Percentiles rank a stretch among this genome's conserved stretches.
Conservation (phyloP, 2,113 vertebrate genomes). For the Typhlomys cinereus region DNA sequence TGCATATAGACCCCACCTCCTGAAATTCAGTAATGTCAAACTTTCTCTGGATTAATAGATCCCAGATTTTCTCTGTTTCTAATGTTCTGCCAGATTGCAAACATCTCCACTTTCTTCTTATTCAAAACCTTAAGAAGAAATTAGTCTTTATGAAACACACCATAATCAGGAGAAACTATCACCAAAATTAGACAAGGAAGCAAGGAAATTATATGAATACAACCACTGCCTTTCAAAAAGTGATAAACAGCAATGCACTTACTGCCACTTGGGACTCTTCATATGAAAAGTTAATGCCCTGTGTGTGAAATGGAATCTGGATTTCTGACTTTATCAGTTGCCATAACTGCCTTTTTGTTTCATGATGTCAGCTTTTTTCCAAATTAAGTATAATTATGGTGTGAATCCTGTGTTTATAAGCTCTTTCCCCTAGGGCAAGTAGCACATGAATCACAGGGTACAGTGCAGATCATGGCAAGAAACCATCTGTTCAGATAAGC, state of each 20-base stretch:
- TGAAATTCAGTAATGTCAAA: background rate
- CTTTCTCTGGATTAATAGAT: background rate
- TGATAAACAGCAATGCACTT: background rate
- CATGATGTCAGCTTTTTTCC: background rate
- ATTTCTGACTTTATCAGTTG: background rate
- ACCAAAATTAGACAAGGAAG: too few species aligned
- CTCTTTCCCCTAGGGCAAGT: slow-evolving; percentile 3
- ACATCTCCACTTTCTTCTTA: background rate
- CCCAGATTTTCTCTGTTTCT: background rate
- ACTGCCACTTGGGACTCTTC: background rate
- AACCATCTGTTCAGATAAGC: slow-evolving; percentile 21
- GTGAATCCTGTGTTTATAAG: slow-evolving; percentile 36
- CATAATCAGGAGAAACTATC: too few species aligned
- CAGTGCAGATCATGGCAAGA: background rate
- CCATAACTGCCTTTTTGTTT: background rate
- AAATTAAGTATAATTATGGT: slow-evolving; percentile 40
- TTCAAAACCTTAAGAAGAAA: background rate
- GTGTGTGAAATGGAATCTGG: background rate
- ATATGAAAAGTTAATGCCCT: background rate
- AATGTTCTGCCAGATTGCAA: background rate
- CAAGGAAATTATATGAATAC: background rate
- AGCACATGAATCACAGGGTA: slow-evolving; percentile 37
- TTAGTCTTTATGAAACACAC: background rate
- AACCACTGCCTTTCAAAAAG: background rate
- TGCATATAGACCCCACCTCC: background rate